These are phyloP conservation scores for Sarcophaga subvicina DNA, from an alignment of 2,888 invertebrate genomes.

Conservation along the genomic window DNA sequence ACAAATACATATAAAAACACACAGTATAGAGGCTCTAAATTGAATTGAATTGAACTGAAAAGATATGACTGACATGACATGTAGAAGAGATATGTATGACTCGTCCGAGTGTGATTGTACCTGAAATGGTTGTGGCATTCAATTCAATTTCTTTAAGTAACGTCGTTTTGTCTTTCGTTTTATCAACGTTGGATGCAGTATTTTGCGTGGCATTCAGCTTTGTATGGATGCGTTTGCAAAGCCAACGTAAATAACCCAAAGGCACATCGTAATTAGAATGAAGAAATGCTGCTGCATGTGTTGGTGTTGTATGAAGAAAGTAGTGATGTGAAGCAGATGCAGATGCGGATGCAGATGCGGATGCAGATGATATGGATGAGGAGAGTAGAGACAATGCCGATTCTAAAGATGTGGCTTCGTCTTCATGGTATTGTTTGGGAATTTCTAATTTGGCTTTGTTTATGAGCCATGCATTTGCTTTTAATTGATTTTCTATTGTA, in stretches of 20 bases:
- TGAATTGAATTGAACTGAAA: too few species aligned
- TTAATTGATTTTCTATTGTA: neutral
- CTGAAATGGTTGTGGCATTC: neutral
- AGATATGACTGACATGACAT: too few species aligned
- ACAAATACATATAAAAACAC: too few species aligned
- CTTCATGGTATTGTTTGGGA: neutral
- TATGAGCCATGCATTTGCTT: neutral
- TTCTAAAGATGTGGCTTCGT: neutral
- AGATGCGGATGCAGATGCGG: neutral
- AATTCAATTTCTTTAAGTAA: constrained; percentile 14
- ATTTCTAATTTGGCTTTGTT: too few species aligned
- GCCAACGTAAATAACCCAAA: constrained; percentile 59
- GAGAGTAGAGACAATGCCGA: constrained; percentile 1
- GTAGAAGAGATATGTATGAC: too few species aligned
- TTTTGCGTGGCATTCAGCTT: constrained; percentile 1
- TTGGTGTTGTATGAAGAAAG: neutral
- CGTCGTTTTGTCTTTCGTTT: neutral
- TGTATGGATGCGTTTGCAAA: constrained; percentile 55
- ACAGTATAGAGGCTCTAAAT: too few species aligned
- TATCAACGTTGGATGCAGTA: neutral
- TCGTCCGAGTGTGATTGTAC: neutral
- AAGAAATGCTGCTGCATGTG: neutral
- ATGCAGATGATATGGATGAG: neutral
- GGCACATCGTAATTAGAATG: constrained; percentile 55
- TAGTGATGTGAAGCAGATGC: neutral